phyloP scores from a whole-genome alignment of 2,888 invertebrate genomes.

The Resseliella maxima region DNA sequence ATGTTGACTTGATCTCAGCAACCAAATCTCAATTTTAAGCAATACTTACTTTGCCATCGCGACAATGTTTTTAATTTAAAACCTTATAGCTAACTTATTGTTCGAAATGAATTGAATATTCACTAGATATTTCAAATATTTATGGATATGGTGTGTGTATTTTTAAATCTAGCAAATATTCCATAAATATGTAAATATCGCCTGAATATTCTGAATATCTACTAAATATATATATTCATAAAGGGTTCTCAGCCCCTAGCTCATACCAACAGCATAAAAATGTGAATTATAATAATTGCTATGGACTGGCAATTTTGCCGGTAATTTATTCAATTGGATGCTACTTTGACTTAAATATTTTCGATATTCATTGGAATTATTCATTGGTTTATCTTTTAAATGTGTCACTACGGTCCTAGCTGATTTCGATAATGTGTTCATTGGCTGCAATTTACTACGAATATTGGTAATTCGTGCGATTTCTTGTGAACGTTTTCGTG shows the following conservation, averaged over 20 bases:
- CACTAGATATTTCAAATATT: too few relatives aligned
- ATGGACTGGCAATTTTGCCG: slow-evolving; percentile 57
- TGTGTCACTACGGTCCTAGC: neutral
- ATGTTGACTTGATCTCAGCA: too few relatives aligned
- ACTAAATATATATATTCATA: too few relatives aligned
- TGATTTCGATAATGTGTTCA: slow-evolving; percentile 22
- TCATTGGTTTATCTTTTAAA: neutral
- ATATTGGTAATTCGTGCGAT: slow-evolving; percentile 23
- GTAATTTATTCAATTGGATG: neutral
- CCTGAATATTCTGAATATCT: too few relatives aligned
- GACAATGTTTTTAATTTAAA: too few relatives aligned
- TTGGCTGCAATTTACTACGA: neutral
- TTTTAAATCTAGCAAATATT: too few relatives aligned
- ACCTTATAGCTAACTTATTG: too few relatives aligned
- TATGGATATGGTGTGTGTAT: too few relatives aligned
- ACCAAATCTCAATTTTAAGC: too few relatives aligned
- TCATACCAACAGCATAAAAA: slow-evolving; percentile 59
- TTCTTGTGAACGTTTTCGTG: slow-evolving; percentile 57
- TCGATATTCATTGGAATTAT: slow-evolving; percentile 41
- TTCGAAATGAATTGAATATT: too few relatives aligned
- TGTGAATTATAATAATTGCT: slow-evolving; percentile 58
- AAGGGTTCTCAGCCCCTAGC: slow-evolving; percentile 59
- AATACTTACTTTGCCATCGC: too few relatives aligned
- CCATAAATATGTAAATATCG: too few relatives aligned
- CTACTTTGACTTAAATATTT: slow-evolving; percentile 49